phyloP scores from a whole-genome alignment of 1,140 invertebrate species.

The Drosophila burlai region DNA sequence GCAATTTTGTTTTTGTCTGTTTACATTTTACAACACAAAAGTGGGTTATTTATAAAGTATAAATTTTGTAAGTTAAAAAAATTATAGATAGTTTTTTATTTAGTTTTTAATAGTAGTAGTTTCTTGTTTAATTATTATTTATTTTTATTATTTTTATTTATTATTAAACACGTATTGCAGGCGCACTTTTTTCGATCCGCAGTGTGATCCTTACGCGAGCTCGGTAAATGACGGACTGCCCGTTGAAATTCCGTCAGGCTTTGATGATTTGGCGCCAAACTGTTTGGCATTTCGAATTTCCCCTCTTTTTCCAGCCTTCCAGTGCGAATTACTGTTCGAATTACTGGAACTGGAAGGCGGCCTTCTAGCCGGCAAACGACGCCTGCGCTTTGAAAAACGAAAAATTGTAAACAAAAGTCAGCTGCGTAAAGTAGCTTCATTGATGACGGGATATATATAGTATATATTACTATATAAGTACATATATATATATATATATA shows the following conservation, averaged over 20 bases:
- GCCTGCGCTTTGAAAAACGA: conserved; percentile 38
- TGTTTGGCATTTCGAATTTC: conserved; percentile 53
- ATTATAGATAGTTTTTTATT: not conserved
- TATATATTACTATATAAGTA: conserved; percentile 1
- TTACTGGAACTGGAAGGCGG: conserved; percentile 50
- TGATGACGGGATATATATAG: conserved; percentile 29
- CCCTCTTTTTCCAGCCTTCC: conserved; percentile 58
- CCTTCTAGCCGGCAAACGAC: conserved; percentile 57
- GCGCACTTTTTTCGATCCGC: conserved; percentile 11
- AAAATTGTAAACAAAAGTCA: conserved; percentile 65
- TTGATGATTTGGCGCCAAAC: conserved; percentile 64
- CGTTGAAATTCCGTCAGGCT: conserved; percentile 3
- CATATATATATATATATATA: not conserved
- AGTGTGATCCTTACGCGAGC: conserved; percentile 59
- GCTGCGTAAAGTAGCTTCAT: conserved; percentile 52
- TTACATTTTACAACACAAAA: conserved; percentile 6
- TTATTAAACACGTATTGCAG: too few relatives aligned
- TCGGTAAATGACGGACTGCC: conserved; percentile 53
- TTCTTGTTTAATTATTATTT: not conserved
- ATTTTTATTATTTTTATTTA: too few relatives aligned
- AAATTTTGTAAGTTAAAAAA: not conserved
- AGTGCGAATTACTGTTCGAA: conserved; percentile 54
- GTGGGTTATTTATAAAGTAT: not conserved
- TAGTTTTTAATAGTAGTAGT: not conserved
- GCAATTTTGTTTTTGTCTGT: not conserved